Conservation (phyloP, 1,140 invertebrate genomes). For the Bombus polaris region DNA sequence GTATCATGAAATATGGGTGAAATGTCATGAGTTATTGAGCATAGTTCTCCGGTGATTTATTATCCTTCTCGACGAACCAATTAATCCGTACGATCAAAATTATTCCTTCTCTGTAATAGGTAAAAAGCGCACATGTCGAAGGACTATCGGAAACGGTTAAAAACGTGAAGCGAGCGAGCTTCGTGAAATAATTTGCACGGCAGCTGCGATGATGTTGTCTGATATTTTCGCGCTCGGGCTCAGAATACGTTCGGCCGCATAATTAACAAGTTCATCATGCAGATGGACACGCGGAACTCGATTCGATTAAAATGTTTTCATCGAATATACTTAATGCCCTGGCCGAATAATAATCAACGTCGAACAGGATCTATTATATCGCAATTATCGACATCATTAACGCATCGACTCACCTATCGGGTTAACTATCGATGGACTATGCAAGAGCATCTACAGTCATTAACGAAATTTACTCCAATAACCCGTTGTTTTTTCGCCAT, state of each 20-base stretch:
- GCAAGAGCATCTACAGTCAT: background rate
- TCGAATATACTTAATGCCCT: background rate
- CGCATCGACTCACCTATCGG: background rate
- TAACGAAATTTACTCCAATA: background rate
- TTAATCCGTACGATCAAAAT: background rate
- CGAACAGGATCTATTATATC: constrained; percentile 1
- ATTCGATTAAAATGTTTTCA: constrained; percentile 48
- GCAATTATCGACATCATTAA: constrained; percentile 35
- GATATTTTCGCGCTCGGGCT: background rate
- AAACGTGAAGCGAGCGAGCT: background rate
- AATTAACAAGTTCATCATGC: constrained; percentile 34
- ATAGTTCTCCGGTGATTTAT: background rate
- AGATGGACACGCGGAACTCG: background rate
- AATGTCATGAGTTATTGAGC: background rate
- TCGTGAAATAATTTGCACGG: background rate
- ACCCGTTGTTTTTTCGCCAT: background rate
- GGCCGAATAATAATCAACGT: constrained; percentile 28
- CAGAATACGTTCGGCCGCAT: background rate
- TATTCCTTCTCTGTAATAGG: background rate
- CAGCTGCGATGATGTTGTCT: background rate
- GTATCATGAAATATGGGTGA: background rate
- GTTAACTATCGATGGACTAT: background rate
- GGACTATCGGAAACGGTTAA: background rate
- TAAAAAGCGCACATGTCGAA: background rate
- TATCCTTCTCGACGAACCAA: background rate